phyloP scores from a whole-genome alignment of 2,797 vertebrate genomes.

The Clarias pachynema region DNA sequence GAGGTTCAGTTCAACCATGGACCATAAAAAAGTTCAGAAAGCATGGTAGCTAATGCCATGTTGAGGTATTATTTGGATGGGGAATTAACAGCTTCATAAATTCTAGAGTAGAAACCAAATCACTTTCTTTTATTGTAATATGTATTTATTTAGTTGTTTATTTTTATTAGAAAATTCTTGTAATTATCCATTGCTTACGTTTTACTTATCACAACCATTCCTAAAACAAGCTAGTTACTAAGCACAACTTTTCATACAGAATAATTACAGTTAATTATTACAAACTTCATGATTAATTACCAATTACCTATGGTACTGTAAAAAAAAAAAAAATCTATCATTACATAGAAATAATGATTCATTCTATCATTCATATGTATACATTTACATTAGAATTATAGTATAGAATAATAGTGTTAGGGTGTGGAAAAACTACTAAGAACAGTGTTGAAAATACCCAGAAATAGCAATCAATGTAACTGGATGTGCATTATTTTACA shows the following conservation, averaged over 20 bases:
- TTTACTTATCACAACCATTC: not conserved
- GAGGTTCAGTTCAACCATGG: not conserved
- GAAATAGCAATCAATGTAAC: not conserved
- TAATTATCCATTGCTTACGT: not conserved
- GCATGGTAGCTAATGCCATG: not conserved
- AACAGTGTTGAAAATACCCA: not conserved
- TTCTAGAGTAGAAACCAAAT: not conserved
- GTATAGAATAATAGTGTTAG: not conserved
- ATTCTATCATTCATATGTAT: not conserved
- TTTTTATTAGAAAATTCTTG: not conserved
- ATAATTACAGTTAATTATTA: not conserved
- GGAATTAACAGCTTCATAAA: not conserved
- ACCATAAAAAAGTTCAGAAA: not conserved
- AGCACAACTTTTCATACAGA: not conserved
- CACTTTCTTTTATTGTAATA: not conserved
- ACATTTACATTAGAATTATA: not conserved
- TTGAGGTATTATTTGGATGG: not conserved
- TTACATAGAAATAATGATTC: no score
- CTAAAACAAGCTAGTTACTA: not conserved
- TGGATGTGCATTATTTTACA: not conserved
- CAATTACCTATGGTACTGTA: not conserved
- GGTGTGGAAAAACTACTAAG: not conserved
- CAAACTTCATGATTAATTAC: not conserved
- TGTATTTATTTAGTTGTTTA: no score
- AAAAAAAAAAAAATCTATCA: slow-evolving; percentile 7